Conservation (phyloP, 2,113 vertebrate species). For the Phocoena phocoena region DNA sequence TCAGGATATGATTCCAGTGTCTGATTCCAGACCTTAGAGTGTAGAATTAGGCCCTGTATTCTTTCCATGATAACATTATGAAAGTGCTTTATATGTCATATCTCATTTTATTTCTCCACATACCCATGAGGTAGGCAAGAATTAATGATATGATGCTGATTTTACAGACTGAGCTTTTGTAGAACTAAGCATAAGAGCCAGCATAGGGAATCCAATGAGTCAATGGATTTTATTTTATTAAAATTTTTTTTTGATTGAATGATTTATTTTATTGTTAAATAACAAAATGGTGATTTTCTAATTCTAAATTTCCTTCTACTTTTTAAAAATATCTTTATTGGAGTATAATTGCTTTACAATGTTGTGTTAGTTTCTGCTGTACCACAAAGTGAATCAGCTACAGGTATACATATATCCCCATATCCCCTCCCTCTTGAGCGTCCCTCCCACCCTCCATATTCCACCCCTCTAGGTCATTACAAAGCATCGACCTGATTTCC, state of each 20-base stretch:
- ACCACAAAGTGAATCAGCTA: too few species aligned
- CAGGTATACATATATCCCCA: too few species aligned
- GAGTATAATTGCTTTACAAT: too few species aligned
- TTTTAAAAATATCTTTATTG: too few species aligned
- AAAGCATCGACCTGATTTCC: too few species aligned
- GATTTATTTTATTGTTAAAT: too few species aligned
- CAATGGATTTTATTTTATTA: neutral
- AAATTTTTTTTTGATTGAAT: neutral
- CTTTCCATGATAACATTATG: neutral
- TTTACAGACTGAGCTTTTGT: neutral
- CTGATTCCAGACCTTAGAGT: neutral
- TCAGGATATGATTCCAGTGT: neutral
- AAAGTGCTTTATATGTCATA: neutral
- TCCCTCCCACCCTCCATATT: too few species aligned
- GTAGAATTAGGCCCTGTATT: neutral
- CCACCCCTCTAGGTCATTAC: too few species aligned
- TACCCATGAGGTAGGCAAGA: neutral
- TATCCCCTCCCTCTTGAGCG: too few species aligned
- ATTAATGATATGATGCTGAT: neutral
- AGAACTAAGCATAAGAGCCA: neutral
- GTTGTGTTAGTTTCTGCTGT: too few species aligned
- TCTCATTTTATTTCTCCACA: conserved; percentile 18
- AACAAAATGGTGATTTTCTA: too few species aligned
- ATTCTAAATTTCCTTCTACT: too few species aligned
- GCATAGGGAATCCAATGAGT: neutral